Conservation (phyloP, 2,113 vertebrate genomes). For the Ariopsis seemanni region DNA sequence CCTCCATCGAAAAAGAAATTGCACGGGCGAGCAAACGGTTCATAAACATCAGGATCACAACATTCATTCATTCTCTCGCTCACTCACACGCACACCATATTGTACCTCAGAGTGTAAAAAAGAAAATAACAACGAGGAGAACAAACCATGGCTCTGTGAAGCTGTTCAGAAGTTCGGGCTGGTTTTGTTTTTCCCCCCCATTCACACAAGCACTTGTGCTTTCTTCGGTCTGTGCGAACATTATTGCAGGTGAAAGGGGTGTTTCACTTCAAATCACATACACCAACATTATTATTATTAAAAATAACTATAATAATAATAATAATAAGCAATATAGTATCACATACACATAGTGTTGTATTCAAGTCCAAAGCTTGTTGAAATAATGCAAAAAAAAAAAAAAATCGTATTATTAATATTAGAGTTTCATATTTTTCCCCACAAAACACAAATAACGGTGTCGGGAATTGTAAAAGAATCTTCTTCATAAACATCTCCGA, state of each 20-base stretch:
- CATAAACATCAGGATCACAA: constrained; percentile 64
- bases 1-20: constrained; percentile 44
- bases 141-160: constrained; percentile 17
- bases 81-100: constrained; percentile 35
- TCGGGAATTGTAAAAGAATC: neutral
- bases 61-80: constrained; percentile 7
- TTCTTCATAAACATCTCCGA: constrained; percentile 40
- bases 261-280: constrained; percentile 31
- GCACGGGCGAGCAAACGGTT: constrained; percentile 55
- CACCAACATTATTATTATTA: constrained; percentile 28
- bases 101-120: constrained; percentile 46
- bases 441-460: constrained; percentile 28
- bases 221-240: constrained; percentile 38
- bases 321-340: constrained; percentile 43
- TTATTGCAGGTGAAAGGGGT: constrained; percentile 51
- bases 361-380: constrained; percentile 37
- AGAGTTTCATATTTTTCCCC: neutral
- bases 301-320: neutral
- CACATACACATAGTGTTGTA: constrained; percentile 44
- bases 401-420: constrained; percentile 1
- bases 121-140: constrained; percentile 24
- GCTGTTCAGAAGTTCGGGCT: constrained; percentile 39
- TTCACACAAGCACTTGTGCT: neutral
- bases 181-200: constrained; percentile 27
- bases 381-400: constrained; percentile 26